Evolutionary conservation across 2,797 vertebrate species (phyloP).

Genomic region (Chrosomus eos): DNA sequence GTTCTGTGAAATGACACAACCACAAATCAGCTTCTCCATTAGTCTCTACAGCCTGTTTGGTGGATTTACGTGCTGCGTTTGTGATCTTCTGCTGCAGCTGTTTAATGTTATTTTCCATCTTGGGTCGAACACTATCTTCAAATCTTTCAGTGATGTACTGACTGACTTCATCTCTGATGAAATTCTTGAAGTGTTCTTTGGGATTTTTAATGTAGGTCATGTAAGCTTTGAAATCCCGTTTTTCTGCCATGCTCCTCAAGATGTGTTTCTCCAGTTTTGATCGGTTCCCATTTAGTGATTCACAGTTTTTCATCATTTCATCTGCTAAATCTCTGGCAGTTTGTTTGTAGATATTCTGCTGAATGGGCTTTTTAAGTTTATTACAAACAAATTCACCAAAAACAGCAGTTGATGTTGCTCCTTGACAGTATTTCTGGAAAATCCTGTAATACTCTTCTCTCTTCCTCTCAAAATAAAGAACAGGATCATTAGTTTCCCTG

Average conservation of each 20-base stretch:
- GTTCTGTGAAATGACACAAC: background rate
- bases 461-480: conserved; percentile 60
- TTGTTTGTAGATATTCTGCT: background rate
- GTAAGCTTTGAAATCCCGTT: conserved; percentile 67
- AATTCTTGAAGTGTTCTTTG: conserved; percentile 39
- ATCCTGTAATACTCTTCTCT: conserved; percentile 64
- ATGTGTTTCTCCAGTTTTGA: conserved; percentile 70
- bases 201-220: conserved; percentile 51
- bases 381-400: conserved; percentile 65
- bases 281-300: conserved; percentile 64
- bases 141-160: background rate
- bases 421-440: conserved; percentile 71
- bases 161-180: conserved; percentile 48
- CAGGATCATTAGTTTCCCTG: conserved; percentile 58
- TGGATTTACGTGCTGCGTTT: conserved; percentile 27
- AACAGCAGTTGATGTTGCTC: conserved; percentile 58
- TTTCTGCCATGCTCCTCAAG: conserved; percentile 66
- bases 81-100: conserved; percentile 52
- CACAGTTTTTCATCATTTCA: conserved; percentile 51
- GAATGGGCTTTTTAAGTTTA: conserved; percentile 63
- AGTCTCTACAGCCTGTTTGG: rapidly evolving
- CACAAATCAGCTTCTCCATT: background rate
- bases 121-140: background rate
- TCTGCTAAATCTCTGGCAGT: conserved; percentile 57
- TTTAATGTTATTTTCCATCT: conserved; percentile 52